A percentile compares a stretch with the other conserved stretches of the same genome.
Conservation (phyloP, 2,113 vertebrate species). For the Erythrocercus mccallii region DNA sequence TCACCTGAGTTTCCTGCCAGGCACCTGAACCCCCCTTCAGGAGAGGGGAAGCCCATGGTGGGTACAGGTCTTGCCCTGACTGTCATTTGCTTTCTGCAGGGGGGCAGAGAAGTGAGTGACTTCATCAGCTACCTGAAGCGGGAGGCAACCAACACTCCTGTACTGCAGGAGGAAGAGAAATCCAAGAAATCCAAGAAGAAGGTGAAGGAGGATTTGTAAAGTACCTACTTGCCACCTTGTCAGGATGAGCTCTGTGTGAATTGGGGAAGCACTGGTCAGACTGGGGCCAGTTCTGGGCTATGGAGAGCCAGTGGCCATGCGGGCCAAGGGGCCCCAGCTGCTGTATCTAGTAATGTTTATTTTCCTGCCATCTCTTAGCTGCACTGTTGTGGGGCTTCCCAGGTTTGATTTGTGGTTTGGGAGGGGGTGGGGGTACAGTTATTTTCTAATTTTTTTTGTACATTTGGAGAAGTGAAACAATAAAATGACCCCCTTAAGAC, state of each 20-base stretch:
- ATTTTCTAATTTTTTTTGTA: conserved; percentile 87
- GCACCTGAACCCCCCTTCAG: neutral
- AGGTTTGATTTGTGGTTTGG: conserved; percentile 68
- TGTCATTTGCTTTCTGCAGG: conserved; percentile 72
- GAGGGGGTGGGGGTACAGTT: conserved; percentile 58
- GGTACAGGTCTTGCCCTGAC: neutral
- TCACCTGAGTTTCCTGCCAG: neutral
- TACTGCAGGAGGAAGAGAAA: conserved; percentile 86
- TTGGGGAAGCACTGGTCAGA: conserved; percentile 50
- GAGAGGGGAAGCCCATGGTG: rapidly evolving
- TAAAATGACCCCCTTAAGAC: conserved; percentile 76
- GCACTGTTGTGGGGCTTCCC: conserved; percentile 76
- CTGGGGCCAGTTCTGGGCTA: conserved; percentile 34
- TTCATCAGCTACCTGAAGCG: conserved; percentile 93
- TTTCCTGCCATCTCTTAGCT: conserved; percentile 73
- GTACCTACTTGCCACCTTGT: conserved; percentile 12
- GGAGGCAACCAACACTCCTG: conserved; percentile 84
- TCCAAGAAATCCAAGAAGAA: conserved; percentile 92
- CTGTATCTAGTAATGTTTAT: conserved; percentile 69
- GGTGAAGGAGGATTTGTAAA: conserved; percentile 81
- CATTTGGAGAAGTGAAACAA: conserved; percentile 80
- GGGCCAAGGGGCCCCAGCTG: conserved; percentile 55
- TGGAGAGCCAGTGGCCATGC: conserved; percentile 12
- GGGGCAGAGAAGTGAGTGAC: conserved; percentile 93
- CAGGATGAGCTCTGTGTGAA: conserved; percentile 53